Evolutionary conservation across 1,140 invertebrate genomes (phyloP).

Genomic region (Steinernema khuongi): DNA sequence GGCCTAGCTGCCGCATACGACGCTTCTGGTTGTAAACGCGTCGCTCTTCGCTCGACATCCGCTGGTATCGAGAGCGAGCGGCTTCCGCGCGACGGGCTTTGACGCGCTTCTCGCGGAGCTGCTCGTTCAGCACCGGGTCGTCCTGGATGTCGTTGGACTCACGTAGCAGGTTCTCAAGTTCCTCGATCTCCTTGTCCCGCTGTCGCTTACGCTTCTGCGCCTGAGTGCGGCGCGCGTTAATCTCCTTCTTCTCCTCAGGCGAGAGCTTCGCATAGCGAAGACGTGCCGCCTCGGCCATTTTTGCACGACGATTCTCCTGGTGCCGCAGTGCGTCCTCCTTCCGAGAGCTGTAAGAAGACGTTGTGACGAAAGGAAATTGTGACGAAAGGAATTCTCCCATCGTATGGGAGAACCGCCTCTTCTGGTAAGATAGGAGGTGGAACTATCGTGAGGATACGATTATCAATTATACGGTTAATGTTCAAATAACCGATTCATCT

Average conservation of each 20-base stretch:
- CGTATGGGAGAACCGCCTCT: too few relatives aligned
- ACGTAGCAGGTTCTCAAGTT: background rate
- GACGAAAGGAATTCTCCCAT: too few relatives aligned
- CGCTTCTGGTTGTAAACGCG: slow-evolving; percentile 29
- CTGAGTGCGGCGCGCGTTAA: slow-evolving; percentile 32
- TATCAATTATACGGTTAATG: too few relatives aligned
- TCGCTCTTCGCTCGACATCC: slow-evolving; percentile 18
- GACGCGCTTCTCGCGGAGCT: background rate
- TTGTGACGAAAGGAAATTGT: too few relatives aligned
- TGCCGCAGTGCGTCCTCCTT: background rate
- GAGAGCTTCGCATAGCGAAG: slow-evolving; percentile 31
- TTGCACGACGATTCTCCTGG: background rate
- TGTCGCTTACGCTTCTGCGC: slow-evolving; percentile 29
- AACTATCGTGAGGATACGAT: too few relatives aligned
- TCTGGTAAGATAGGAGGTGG: too few relatives aligned
- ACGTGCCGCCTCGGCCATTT: background rate
- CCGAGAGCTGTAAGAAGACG: background rate
- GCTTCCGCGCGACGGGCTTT: slow-evolving; percentile 20
- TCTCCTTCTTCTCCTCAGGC: slow-evolving; percentile 32
- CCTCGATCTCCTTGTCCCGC: slow-evolving; percentile 18
- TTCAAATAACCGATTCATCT: too few relatives aligned
- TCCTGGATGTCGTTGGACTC: slow-evolving; percentile 10
- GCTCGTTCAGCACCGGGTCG: background rate
- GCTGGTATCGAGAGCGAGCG: slow-evolving; percentile 23
- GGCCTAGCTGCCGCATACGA: slow-evolving; percentile 21